Percentiles rank a stretch among this genome's conserved stretches.
Conservation (phyloP, 1,140 invertebrate species). For the Gonatopus flavifemur region DNA sequence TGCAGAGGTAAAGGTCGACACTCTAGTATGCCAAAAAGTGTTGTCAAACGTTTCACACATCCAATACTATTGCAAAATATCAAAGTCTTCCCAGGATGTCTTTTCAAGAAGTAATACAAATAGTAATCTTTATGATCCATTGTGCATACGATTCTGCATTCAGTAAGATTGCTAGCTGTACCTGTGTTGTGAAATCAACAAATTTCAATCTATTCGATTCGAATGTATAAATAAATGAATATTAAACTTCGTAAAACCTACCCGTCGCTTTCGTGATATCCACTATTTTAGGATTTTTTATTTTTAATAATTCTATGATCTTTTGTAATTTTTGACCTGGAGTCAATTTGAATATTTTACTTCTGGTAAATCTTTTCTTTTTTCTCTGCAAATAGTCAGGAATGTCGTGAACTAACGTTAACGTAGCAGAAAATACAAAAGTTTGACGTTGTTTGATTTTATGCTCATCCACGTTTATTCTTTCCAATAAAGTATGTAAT, state of each 20-base stretch:
- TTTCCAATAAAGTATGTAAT: slow-evolving; percentile 77
- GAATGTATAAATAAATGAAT: slow-evolving; percentile 25
- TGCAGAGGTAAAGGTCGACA: slow-evolving; percentile 84
- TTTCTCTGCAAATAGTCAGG: slow-evolving; percentile 75
- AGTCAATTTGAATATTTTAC: slow-evolving; percentile 68
- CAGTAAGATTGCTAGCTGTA: slow-evolving; percentile 80
- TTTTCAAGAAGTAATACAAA: slow-evolving; percentile 88
- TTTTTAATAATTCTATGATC: slow-evolving; percentile 73
- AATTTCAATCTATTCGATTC: slow-evolving; percentile 1
- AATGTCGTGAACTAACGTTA: slow-evolving; percentile 85
- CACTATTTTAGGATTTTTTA: slow-evolving; percentile 89
- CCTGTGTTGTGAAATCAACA: slow-evolving; percentile 58
- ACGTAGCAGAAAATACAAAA: slow-evolving; percentile 97
- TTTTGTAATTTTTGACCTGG: slow-evolving; percentile 72
- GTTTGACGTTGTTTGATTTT: slow-evolving; percentile 74
- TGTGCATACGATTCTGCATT: slow-evolving; percentile 76
- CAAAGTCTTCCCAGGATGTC: slow-evolving; percentile 85
- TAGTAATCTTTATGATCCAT: slow-evolving; percentile 89
- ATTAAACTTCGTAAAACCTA: slow-evolving; percentile 34
- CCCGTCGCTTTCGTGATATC: slow-evolving; percentile 82
- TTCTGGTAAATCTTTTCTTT: slow-evolving; percentile 56
- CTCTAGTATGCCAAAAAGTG: slow-evolving; percentile 78
- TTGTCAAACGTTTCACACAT: slow-evolving; percentile 82
- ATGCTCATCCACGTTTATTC: slow-evolving; percentile 72
- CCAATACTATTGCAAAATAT: slow-evolving; percentile 98